Base-by-base conservation (phyloP, 2,797 vertebrate species). In the Danionella dracula region DNA sequence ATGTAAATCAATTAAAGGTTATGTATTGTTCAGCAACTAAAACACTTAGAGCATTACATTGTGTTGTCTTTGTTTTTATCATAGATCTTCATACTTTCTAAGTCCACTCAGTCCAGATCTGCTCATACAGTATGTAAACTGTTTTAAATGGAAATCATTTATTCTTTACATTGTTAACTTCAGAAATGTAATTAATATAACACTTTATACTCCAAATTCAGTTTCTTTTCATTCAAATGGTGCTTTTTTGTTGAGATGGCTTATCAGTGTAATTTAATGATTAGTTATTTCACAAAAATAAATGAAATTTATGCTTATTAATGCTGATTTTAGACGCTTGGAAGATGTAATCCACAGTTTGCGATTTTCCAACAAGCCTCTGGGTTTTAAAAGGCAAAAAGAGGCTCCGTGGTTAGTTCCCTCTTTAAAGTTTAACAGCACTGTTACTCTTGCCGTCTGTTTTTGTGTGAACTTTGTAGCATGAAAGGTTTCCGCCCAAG, bases 391-490 rank as follows among this genome's bases (percentile, higher is more conserved):
- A 42, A 41, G 51, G 21, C 58, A 34, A 70, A 66, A 66, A 60
- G 37, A 35, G 54, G 51, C 48, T 41, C 46, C 7, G 11, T 48
- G 41, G 40, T 54, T 16, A 29, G 32, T 70, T 58, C 44, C 5
- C n/a, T 12, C 64, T 76, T 76, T 72, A 54, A 76, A 69, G 68
- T 68, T 75, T 75, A 71, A 77, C 65, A 48, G 55, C 53, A 62
- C 68, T 76, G 68, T 74, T 76, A 34, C 61, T 73, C 42, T 64
- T 56, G 71, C 64, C 64, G 15, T 74, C 60, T 57, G 68, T 74
- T 74, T n/a, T 71, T 70, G 55, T 77, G 53, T 20, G 16, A 45
- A 56, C 74, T 77, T 78, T 76, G 72, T 76, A 75, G 71, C 55
- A 21, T 59, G 35, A 23, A 38, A 19, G 67, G 42, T 67, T 74